phyloP scores from a whole-genome alignment of 2,113 vertebrate species.

The Callospermophilus lateralis region DNA sequence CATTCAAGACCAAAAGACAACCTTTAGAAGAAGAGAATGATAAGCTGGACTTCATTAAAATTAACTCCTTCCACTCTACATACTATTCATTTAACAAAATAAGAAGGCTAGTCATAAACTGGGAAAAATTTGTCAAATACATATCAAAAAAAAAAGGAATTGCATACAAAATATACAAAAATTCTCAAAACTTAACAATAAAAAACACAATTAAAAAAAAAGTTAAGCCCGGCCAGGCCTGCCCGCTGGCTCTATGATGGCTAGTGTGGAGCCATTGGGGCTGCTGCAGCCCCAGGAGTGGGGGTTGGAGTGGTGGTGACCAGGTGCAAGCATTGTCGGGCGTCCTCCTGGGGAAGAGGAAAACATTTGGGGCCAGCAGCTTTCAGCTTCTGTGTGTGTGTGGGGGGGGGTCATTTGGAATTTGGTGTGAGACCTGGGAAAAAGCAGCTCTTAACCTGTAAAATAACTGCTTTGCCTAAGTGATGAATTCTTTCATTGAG shows the following conservation, averaged over 20 bases:
- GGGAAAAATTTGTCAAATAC: no score
- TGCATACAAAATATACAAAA: no score
- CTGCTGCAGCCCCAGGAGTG: conserved; percentile 87
- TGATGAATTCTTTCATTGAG: conserved; percentile 89
- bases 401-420: conserved; percentile 91
- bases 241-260: background rate
- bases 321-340: conserved; percentile 89
- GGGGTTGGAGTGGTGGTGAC: conserved; percentile 93
- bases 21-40: no score
- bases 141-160: no score
- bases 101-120: no score
- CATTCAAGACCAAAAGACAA: no score
- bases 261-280: rapidly evolving
- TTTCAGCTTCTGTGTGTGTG: conserved; percentile 90
- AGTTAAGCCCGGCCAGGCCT: rapidly evolving
- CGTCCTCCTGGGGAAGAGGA: conserved; percentile 93
- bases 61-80: no score
- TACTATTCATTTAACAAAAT: no score
- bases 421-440: conserved; percentile 87
- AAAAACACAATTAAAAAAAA: no score
- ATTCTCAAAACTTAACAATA: no score
- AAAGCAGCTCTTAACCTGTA: conserved; percentile 84
- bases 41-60: no score
- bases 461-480: conserved; percentile 89
- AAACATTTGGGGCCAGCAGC: conserved; percentile 88